A percentile compares a stretch with the other conserved stretches of the same genome.
phyloP scores from a whole-genome alignment of 2,888 invertebrate genomes.

The Hybos culiciformis region DNA sequence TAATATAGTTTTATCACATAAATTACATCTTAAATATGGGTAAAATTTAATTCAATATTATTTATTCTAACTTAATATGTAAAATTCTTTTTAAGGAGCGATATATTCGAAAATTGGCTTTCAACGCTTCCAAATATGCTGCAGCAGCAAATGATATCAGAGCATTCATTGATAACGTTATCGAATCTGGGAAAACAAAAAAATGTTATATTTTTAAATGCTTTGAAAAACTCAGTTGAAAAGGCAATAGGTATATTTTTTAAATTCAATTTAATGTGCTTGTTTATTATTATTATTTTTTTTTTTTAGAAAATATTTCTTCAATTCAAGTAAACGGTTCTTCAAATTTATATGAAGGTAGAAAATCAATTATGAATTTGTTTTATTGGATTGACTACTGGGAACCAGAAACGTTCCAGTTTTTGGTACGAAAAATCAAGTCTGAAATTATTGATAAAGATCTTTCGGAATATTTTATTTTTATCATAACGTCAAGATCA shows the following conservation, averaged over 20 bases:
- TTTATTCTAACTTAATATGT: not conserved
- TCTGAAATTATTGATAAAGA: constrained; percentile 17
- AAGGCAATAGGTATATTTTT: constrained; percentile 35
- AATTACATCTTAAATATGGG: constrained; percentile 29
- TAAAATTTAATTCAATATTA: constrained; percentile 12
- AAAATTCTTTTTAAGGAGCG: not conserved
- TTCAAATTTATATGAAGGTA: constrained; percentile 32
- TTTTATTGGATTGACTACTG: constrained; percentile 37
- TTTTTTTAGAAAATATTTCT: constrained; percentile 19
- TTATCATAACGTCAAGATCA: constrained; percentile 12
- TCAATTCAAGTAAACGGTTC: constrained; percentile 29
- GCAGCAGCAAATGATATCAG: constrained; percentile 37
- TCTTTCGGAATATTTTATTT: constrained; percentile 22
- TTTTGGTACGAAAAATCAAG: constrained; percentile 8
- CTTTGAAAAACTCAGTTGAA: constrained; percentile 35
- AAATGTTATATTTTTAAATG: constrained; percentile 38
- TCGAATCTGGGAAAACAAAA: constrained; percentile 44
- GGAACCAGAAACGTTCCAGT: constrained; percentile 1
- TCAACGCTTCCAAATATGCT: constrained; percentile 43
- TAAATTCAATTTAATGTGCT: not conserved
- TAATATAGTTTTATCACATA: constrained; percentile 34
- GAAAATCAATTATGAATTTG: constrained; percentile 41
- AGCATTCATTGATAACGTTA: constrained; percentile 42
- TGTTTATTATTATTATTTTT: not conserved
- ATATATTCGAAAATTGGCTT: constrained; percentile 39